Conservation (phyloP, 2,888 invertebrate genomes). For the Andrena camellia region DNA sequence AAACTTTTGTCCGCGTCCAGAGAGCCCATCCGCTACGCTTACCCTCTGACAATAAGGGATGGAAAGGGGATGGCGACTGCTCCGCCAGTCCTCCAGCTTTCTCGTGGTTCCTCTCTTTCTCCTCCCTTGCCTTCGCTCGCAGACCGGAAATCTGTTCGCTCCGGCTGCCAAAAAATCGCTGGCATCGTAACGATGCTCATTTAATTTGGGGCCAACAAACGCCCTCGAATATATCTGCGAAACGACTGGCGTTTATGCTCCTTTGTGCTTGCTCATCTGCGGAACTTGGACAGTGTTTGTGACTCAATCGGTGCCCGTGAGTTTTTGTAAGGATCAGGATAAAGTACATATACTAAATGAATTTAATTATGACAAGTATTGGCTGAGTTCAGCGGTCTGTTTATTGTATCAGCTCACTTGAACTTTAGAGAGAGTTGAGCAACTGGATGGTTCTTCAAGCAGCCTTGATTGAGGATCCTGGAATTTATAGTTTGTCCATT, state of each 20-base stretch:
- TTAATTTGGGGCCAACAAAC: conserved; percentile 63
- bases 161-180: conserved; percentile 67
- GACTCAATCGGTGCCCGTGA: neutral
- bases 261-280: neutral
- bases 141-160: conserved; percentile 60
- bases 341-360: neutral
- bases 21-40: conserved; percentile 43
- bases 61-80: conserved; percentile 51
- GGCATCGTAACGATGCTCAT: conserved; percentile 67
- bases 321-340: neutral
- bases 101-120: conserved; percentile 38
- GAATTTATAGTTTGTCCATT: neutral
- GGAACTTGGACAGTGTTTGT: neutral
- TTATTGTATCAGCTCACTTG: neutral
- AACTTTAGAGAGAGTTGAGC: neutral
- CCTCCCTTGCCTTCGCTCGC: conserved; percentile 39
- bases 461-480: neutral
- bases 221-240: conserved; percentile 27
- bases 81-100: conserved; percentile 57
- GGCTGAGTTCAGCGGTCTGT: neutral
- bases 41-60: conserved; percentile 66
- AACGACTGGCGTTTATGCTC: conserved; percentile 13
- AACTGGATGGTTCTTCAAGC: neutral
- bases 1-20: conserved; percentile 64
- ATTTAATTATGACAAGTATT: conserved; percentile 35